Percentiles rank a stretch among this genome's conserved stretches.
phyloP scores from a whole-genome alignment of 1,140 invertebrate species.

The Ectropis grisescens region DNA sequence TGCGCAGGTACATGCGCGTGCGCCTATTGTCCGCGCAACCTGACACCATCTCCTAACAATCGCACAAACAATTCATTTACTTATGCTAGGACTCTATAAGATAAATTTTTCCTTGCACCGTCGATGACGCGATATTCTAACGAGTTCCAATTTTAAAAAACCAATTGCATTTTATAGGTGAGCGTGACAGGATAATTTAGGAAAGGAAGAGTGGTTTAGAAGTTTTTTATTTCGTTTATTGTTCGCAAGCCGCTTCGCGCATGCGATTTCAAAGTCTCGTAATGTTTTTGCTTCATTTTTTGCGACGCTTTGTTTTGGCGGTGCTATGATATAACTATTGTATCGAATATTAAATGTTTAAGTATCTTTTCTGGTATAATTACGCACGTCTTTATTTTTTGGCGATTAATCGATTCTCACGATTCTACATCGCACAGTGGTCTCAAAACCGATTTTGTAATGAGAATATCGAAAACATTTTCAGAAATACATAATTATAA shows the following conservation, averaged over 20 bases:
- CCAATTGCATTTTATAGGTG: conserved; percentile 67
- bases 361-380: conserved; percentile 43
- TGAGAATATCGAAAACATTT: too few species aligned
- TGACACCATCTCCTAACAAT: too few species aligned
- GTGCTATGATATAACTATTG: too few species aligned
- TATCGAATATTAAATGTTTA: too few species aligned
- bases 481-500: too few species aligned
- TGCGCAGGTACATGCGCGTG: conserved; percentile 56
- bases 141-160: conserved; percentile 57
- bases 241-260: conserved; percentile 23
- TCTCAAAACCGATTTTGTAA: too few species aligned
- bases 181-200: conserved; percentile 67
- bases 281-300: conserved; percentile 32
- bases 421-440: too few species aligned
- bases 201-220: conserved; percentile 41
- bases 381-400: conserved; percentile 24
- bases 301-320: conserved; percentile 25
- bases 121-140: conserved; percentile 46
- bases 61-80: too few species aligned
- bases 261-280: conserved; percentile 31
- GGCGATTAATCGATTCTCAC: too few species aligned
- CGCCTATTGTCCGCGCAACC: conserved; percentile 58
- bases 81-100: too few species aligned
- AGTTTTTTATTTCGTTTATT: conserved; percentile 28
- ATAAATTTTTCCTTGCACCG: too few species aligned